These are phyloP conservation scores for Perodicticus potto DNA, from an alignment of 2,797 vertebrate species.

Conservation along the genomic window DNA sequence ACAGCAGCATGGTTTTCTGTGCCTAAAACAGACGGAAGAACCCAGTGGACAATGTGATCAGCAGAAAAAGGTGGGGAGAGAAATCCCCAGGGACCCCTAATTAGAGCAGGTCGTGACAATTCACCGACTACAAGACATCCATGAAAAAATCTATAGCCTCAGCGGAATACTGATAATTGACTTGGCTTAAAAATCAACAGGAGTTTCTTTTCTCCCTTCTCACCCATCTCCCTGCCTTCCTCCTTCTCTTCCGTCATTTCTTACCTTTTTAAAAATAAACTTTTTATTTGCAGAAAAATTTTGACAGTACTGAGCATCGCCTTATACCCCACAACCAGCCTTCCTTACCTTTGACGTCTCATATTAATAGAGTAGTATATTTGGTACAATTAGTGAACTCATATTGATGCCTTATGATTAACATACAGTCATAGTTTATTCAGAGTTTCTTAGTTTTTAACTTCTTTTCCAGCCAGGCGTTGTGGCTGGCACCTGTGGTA, in stretches of 20 bases:
- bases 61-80: background rate
- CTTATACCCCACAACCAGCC: fast-evolving
- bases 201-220: background rate
- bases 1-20: background rate
- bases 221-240: background rate
- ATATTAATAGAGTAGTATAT: background rate
- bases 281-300: background rate
- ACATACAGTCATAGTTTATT: background rate
- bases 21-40: background rate
- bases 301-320: background rate
- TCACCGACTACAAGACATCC: background rate
- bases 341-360: background rate
- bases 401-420: background rate
- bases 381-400: background rate
- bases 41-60: background rate
- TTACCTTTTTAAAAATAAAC: background rate
- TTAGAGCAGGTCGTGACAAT: background rate
- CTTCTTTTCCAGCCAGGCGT: background rate
- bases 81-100: background rate
- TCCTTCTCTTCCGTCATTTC: background rate
- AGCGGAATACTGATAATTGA: background rate
- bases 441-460: background rate
- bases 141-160: background rate
- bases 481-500: too few species aligned
- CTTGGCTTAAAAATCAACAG: background rate